A percentile compares a stretch with the other conserved stretches of the same genome.
Evolutionary conservation across 2,888 invertebrate species (phyloP).

Genomic region (Phortica okadai): DNA sequence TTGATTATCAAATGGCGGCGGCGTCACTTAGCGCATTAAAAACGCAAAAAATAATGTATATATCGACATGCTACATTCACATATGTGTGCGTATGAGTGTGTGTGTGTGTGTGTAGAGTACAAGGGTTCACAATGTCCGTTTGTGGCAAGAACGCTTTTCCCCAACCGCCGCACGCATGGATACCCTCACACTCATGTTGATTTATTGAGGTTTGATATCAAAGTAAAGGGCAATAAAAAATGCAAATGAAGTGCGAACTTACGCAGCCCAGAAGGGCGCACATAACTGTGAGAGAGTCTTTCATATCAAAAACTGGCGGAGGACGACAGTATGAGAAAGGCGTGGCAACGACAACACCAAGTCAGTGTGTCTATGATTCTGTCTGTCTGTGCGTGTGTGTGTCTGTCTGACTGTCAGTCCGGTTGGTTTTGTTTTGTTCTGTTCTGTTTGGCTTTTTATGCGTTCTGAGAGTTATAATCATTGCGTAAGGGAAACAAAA

Average conservation of each 20-base stretch:
- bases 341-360: neutral
- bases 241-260: slow-evolving; percentile 73
- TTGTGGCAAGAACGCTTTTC: neutral
- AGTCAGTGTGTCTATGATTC: neutral
- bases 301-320: neutral
- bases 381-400: neutral
- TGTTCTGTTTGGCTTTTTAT: slow-evolving; percentile 35
- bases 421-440: neutral
- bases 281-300: neutral
- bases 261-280: slow-evolving; percentile 61
- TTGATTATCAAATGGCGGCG: slow-evolving; percentile 49
- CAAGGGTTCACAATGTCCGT: slow-evolving; percentile 48
- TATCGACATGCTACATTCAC: neutral
- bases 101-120: slow-evolving; percentile 52
- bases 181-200: slow-evolving; percentile 54
- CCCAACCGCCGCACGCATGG: slow-evolving; percentile 26
- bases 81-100: slow-evolving; percentile 15
- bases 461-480: slow-evolving; percentile 48
- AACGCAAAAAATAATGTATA: neutral
- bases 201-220: slow-evolving; percentile 72
- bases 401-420: neutral
- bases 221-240: slow-evolving; percentile 72
- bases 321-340: neutral
- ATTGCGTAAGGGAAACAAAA: slow-evolving; percentile 50
- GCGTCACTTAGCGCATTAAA: neutral